Evolutionary conservation across 2,113 vertebrate genomes (phyloP).

Genomic region (Nestor notabilis): DNA sequence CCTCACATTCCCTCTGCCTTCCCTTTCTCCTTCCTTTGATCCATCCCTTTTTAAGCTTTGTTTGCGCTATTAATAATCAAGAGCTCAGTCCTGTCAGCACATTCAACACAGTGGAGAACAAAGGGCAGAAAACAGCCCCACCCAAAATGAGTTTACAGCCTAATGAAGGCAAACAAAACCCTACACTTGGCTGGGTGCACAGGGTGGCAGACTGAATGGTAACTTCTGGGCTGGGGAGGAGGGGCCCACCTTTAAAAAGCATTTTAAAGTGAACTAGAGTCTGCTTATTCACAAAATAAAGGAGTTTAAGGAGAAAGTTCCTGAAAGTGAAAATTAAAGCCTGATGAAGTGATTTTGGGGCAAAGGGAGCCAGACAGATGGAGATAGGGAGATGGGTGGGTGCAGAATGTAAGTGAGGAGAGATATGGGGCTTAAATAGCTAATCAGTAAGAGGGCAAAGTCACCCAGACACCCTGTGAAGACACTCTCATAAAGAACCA

Average conservation of each 20-base stretch:
- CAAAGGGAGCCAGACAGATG: slow-evolving; percentile 53
- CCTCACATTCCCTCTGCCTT: slow-evolving; percentile 31
- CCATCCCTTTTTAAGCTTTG: slow-evolving; percentile 32
- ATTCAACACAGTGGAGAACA: slow-evolving; percentile 52
- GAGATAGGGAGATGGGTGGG: slow-evolving; percentile 36
- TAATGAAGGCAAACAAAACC: slow-evolving; percentile 65
- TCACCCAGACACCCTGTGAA: slow-evolving; percentile 62
- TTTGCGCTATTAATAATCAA: slow-evolving; percentile 63
- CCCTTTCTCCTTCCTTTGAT: slow-evolving; percentile 55
- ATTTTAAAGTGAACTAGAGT: not conserved
- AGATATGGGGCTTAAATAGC: slow-evolving; percentile 43
- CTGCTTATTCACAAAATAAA: not conserved
- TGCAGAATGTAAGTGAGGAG: slow-evolving; percentile 23
- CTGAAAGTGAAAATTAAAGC: slow-evolving; percentile 36
- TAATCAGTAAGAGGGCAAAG: slow-evolving; percentile 60
- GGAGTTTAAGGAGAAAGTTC: slow-evolving; percentile 12
- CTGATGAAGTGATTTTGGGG: slow-evolving; percentile 4
- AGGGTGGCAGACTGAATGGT: not conserved
- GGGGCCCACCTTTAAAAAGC: not conserved
- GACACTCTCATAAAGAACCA: slow-evolving; percentile 47
- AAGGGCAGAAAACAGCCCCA: slow-evolving; percentile 65
- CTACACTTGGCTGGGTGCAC: slow-evolving; percentile 15
- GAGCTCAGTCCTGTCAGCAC: slow-evolving; percentile 61
- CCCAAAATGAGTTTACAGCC: slow-evolving; percentile 64
- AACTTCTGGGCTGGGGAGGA: not conserved